Base-by-base conservation (phyloP, 1,140 invertebrate species). In the Drosophila nikananu region DNA sequence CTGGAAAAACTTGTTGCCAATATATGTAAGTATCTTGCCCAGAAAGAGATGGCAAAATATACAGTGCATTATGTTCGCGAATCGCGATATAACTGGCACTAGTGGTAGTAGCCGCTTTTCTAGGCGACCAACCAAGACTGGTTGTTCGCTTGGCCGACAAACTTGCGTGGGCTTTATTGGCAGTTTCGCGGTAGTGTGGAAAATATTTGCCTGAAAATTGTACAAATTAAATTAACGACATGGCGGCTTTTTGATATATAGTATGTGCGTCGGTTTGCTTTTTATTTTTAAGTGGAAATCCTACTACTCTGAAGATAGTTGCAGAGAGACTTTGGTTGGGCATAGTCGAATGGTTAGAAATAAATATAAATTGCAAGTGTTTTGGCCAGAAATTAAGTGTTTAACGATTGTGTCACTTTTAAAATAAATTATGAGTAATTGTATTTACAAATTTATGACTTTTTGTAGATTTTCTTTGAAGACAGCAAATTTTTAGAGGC, bases 211-310 rank as follows among this genome's bases (percentile, higher is more conserved):
- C 86, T 74, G 82, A 89, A 87, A 84, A 87, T 89, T 89, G 83
- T 89, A 75, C 86, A 89, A 89, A 90, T 90, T 89, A 90, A 86
- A 90, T 90, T 86, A 89, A 86, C 86, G 86, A 86, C 67, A 89
- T 89, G 86, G 86, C 86, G 86, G 86, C 74, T 68, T 57, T 64
- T 62, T 68, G 54, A 80, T 80, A 75, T 57, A 44, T 37, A 39
- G 54, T 57, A 49, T 25, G 13, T 65, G 49, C 60, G 49, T 27
- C 21, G 23, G 12, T n/a, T 54, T n/a, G 8, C 1, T 9, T 27
- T 27, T 49, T 54, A 13, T 32, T 25, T 52, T 52, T 19, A 12
- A 8, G 9, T 23, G 57, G 15, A n/a, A n/a, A 49, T 49, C 27
- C 62, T 17, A 39, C 35, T 7, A 54, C 63, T 27, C 37, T 46